Percentiles rank a stretch among this genome's conserved stretches.
These are phyloP conservation scores for Podarcis siculus DNA, from an alignment of 2,797 vertebrate species.

Conservation along the genomic window DNA sequence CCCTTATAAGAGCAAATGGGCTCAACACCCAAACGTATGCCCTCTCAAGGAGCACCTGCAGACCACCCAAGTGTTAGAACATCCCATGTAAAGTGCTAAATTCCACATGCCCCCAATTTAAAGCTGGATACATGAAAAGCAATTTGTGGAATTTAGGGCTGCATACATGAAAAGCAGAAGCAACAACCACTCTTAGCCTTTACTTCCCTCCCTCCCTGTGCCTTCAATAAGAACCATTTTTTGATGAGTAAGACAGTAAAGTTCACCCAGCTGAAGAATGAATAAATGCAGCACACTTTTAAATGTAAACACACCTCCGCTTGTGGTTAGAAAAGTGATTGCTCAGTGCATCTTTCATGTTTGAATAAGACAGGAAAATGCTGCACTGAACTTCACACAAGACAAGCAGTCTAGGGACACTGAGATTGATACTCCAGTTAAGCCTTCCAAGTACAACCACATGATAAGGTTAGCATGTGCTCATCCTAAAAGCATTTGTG, in stretches of 20 bases:
- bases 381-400: conserved; percentile 16
- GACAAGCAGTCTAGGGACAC: conserved; percentile 34
- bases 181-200: background rate
- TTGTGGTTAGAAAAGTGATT: conserved; percentile 30
- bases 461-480: conserved; percentile 40
- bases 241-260: background rate
- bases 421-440: background rate
- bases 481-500: conserved; percentile 34
- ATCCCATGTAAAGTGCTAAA: background rate
- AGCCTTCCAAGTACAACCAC: conserved; percentile 48
- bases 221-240: background rate
- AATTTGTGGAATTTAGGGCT: background rate
- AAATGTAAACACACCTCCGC: background rate
- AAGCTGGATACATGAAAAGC: background rate
- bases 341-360: background rate
- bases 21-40: background rate
- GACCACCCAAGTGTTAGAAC: background rate
- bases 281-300: background rate
- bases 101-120: background rate
- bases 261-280: background rate
- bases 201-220: background rate
- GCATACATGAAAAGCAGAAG: background rate
- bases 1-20: background rate
- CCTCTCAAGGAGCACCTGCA: background rate
- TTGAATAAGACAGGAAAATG: background rate